Percentiles rank a stretch among this genome's conserved stretches.
Evolutionary conservation across 1,140 invertebrate species (phyloP).

Genomic region (Caenorhabditis latens): DNA sequence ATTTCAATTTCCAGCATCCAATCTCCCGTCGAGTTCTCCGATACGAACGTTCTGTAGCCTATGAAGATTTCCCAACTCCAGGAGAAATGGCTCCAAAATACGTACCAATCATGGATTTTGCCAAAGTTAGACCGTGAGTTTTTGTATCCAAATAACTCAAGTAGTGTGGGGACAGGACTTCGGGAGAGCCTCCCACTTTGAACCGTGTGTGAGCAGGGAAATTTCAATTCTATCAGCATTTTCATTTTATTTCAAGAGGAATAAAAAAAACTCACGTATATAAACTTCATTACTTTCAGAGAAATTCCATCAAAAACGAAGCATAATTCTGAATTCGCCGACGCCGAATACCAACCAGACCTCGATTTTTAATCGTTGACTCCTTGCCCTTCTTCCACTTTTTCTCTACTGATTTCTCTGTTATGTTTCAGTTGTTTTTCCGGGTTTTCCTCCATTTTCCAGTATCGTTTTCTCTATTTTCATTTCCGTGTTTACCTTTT

Average conservation of each 20-base stretch:
- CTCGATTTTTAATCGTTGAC: constrained; percentile 47
- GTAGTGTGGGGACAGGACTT: too few species aligned
- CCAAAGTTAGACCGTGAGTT: constrained; percentile 32
- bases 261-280: not conserved
- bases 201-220: not conserved
- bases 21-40: constrained; percentile 39
- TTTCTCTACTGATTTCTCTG: constrained; percentile 11
- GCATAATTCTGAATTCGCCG: constrained; percentile 42
- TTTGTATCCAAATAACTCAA: not conserved
- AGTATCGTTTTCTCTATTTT: not conserved
- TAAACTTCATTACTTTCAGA: constrained; percentile 20
- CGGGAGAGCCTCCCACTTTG: too few species aligned
- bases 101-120: constrained; percentile 37
- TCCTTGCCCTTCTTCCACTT: not conserved
- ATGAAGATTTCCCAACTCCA: constrained; percentile 33
- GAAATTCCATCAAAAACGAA: constrained; percentile 50
- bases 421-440: constrained; percentile 19
- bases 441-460: constrained; percentile 7
- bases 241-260: not conserved
- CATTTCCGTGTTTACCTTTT: not conserved
- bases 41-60: constrained; percentile 29
- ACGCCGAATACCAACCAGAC: constrained; percentile 42
- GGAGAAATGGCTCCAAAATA: constrained; percentile 44
- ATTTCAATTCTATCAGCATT: too few species aligned
- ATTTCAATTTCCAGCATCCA: constrained; percentile 2